Evolutionary conservation across 2,888 invertebrate genomes (phyloP), one percentile per base, ranked within the genome.

Genomic region (Drosophila robusta): DNA sequence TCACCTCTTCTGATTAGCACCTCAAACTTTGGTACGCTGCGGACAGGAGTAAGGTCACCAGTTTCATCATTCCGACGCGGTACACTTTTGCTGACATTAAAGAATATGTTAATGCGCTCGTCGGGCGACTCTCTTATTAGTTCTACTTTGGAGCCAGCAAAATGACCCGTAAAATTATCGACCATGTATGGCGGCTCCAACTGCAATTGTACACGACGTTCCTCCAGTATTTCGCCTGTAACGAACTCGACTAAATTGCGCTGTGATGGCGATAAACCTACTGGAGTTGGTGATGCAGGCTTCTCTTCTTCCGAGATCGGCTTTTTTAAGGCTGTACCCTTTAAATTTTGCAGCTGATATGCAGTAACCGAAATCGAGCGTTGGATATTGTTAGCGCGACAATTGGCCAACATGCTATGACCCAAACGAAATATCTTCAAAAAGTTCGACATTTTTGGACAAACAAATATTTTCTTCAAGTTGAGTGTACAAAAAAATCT

Each of bases 61-160:
- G 52, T 4, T 4, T 65, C 78, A 57, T 68, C 71, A 18, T 36
- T 44, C 8, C 45, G 52, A 26, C 61, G 51, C 4, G 68, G 75
- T n/a, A 78, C 67, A 65, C 76, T 78, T 12, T 78, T 75, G 56
- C 76, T 78, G 6, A 78, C 67, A 57, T 75, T 76, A 4, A 69
- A 78, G 26, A 62, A 70, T 34, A 78, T 54, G 7, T 54, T 41
- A 2, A 78, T 50, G 22, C 62, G 41, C 32, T 78, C 78, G 5
- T 51, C 24, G n/a, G 34, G 24, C 4, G 46, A 24, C 26, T 78
- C 54, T 16, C 42, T 62, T 0, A 52, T 9, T 0, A 78, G 18
- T 16, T 78, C 70, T 36, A 78, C 70, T 6, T 67, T 70, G 0
- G 78, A 66, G 0, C 78, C 78, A 11, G 18, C 16, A 12, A 70